Evolutionary conservation across 2,113 vertebrate species (phyloP), one percentile per base, ranked within the genome.

Genomic region (Misgurnus anguillicaudatus): DNA sequence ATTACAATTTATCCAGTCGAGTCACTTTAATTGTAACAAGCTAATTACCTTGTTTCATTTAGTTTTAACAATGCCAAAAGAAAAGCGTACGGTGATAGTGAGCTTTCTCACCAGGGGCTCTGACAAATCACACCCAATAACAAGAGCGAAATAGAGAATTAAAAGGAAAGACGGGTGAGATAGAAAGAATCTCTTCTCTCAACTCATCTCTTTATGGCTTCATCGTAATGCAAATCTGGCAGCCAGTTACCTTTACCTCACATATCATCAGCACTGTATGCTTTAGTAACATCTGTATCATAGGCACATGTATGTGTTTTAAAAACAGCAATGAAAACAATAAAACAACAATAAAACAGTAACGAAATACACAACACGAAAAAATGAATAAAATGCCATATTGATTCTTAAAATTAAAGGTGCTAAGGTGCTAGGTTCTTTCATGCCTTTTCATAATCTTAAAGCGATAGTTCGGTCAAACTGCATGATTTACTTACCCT

Each of bases 31-130:
- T 98, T 99, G 96, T 99, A 98, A 98, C 96, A 97, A 97, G 97
- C 97, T 98, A 99, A 99, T 98, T 99, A 98, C 96, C 97, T 97
- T 99, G 96, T 99, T 99, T 98, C 96, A 97, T 99, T 99, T 97
- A 96, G 95, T 93, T 96, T 99, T 95, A 97, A 97, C 96, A 98
- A 98, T 97, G 95, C 93, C 93, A 96, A 94, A 93, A 91, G 94
- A 94, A 93, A 92, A 89, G 84, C 90, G 87, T 91, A 77, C 89
- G 92, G 90, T 91, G 92, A 94, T 94, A 93, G 92, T 93, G 89
- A 79, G 82, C 88, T 90, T 88, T 88, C 87, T 84, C 85, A 78
- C 84, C 16, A 45, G 88, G 85, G 78, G 87, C 79, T 74, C 87
- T 87, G 87, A 88, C 87, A 86, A 87, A 86, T 80, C 64, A 61